Evolutionary conservation across 2,113 vertebrate species (phyloP), one percentile per base, ranked within the genome.

Genomic region (Pterophyllum scalare): DNA sequence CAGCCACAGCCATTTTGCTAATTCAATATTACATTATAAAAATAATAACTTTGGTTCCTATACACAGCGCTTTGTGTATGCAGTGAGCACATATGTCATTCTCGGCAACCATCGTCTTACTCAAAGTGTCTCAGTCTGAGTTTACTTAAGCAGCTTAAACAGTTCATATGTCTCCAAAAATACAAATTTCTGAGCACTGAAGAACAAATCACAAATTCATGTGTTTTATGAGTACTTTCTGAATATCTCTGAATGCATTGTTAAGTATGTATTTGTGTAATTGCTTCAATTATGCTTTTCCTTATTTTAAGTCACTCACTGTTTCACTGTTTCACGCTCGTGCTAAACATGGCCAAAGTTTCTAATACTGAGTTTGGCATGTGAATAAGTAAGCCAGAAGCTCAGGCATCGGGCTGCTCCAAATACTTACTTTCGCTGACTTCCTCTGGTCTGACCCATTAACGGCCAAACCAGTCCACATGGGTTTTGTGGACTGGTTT

Each of bases 351-450:
- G 64, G 17, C 19, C 49, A 67, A 24, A 46, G 22, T 67, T 67
- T 46, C 2, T 22, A 46, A 67, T 0, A 3, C 24, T 19, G 38
- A 67, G 17, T 4, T 26, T 46, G 38, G 17, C 1, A 1, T 26
- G 43, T 1, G 22, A 4, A 8, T 46, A 26, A 26, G 64, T 46
- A 46, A 43, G 22, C 22, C 62, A 11, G 0, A 3, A 46, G 64
- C 38, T 67, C 38, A 46, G 22, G 5, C 38, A 26, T 22, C 8
- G 10, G 0, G 0, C 22, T 22, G 43, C 5, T 70, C 22, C 46
- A 49, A 28, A 67, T 67, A 5, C 43, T 14, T 46, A 67, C 22
- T 70, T 70, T 10, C 40, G 49, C 46, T 49, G 40, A 70, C 22
- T 70, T 49, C 3, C 40, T 67, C 46, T 49, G 40, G 40, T 67